These are phyloP conservation scores for Hemitrygon akajei DNA, from an alignment of 2,797 vertebrate species.

Conservation along the genomic window DNA sequence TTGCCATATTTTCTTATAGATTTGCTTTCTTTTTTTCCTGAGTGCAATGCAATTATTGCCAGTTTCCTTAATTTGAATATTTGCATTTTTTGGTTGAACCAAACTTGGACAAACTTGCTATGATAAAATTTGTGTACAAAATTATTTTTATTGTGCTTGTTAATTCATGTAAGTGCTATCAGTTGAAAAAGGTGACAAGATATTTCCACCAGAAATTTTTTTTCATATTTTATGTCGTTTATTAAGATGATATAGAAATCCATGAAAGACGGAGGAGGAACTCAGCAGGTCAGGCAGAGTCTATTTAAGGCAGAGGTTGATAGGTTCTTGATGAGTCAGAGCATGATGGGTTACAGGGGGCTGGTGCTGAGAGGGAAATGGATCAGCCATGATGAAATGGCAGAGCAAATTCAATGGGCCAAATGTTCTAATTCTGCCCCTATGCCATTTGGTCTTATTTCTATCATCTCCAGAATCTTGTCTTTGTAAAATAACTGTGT, in stretches of 20 bases:
- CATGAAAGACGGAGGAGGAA: no score
- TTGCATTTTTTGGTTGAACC: neutral
- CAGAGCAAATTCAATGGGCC: no score
- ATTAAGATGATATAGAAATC: neutral
- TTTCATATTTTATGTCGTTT: neutral
- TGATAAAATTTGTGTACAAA: neutral
- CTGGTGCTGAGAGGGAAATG: no score
- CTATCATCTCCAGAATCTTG: no score
- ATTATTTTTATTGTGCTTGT: neutral
- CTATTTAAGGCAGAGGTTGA: no score
- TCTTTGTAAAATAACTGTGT: neutral
- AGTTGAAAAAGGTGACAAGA: neutral
- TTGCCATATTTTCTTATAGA: neutral
- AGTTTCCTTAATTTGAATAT: neutral
- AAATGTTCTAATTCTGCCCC: no score
- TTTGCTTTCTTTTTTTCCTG: neutral
- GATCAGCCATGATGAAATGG: no score
- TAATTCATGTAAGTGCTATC: neutral
- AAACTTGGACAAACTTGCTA: no score
- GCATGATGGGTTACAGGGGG: no score
- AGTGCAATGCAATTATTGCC: neutral
- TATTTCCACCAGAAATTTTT: conserved; percentile 13
- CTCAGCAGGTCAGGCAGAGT: no score
- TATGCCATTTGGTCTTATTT: no score
- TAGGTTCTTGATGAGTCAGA: no score